Evolutionary conservation across 2,888 invertebrate species (phyloP).

Genomic region (Anoplius nigerrimus): DNA sequence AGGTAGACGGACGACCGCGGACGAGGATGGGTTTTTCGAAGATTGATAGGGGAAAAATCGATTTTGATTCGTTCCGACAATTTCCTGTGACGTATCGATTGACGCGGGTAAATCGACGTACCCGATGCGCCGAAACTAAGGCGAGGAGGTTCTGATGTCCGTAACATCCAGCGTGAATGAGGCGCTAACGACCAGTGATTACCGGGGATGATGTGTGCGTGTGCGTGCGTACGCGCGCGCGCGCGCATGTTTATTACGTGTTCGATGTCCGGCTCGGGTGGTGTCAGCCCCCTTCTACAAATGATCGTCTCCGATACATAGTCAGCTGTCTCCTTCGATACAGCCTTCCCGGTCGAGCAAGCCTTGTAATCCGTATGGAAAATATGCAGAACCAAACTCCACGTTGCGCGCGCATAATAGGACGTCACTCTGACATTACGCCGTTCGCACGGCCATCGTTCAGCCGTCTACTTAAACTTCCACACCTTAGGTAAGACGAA

Average conservation of each 20-base stretch:
- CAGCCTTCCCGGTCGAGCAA: too few species aligned
- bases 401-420: too few species aligned
- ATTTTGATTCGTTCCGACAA: background rate
- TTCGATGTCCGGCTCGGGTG: background rate
- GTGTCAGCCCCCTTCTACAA: background rate
- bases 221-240: background rate
- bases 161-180: constrained; percentile 63
- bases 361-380: too few species aligned
- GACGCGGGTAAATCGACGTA: constrained; percentile 24
- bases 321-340: too few species aligned
- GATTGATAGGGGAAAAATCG: background rate
- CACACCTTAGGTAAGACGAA: too few species aligned
- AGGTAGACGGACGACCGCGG: background rate
- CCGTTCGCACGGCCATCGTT: too few species aligned
- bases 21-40: background rate
- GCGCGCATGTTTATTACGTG: background rate
- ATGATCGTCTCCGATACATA: too few species aligned
- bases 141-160: constrained; percentile 46
- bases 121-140: constrained; percentile 33
- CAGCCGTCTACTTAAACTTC: too few species aligned
- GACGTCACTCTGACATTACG: too few species aligned
- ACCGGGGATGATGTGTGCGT: constrained; percentile 28
- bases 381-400: too few species aligned
- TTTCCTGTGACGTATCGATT: constrained; percentile 21
- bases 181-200: constrained; percentile 70